These are phyloP conservation scores for Dendronephthya gigantea DNA, from an alignment of 64 coral and sea anemone species.

Conservation along the genomic window DNA sequence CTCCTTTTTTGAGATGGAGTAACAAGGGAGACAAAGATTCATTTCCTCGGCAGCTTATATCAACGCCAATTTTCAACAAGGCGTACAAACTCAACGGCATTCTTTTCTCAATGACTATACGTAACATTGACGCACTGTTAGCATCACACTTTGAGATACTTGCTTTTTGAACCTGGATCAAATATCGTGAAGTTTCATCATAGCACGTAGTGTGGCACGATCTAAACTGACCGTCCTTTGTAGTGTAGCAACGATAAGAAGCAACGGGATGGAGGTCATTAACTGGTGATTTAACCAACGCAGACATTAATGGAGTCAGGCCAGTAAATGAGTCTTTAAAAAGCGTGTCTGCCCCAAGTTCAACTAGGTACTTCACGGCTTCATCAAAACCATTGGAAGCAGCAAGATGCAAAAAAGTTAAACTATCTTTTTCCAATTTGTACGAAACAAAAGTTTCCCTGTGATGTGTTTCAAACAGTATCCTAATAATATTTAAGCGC, in stretches of 20 bases:
- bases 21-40: neutral
- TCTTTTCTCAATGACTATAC: neutral
- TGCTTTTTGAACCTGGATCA: neutral
- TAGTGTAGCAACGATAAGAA: neutral
- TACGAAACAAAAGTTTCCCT: neutral
- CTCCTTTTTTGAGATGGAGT: neutral
- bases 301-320: neutral
- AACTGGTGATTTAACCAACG: neutral
- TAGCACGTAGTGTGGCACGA: neutral
- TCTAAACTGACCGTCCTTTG: neutral
- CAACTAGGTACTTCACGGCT: neutral
- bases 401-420: slow-evolving; percentile 33
- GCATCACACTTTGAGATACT: neutral
- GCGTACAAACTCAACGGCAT: neutral
- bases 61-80: neutral
- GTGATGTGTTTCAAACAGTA: neutral
- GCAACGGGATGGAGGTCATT: neutral
- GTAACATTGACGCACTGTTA: neutral
- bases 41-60: neutral
- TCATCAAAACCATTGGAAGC: slow-evolving; percentile 11
- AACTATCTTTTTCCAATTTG: neutral
- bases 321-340: neutral
- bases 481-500: neutral
- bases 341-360: neutral
- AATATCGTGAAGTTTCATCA: neutral